Evolutionary conservation across 2,113 vertebrate species (phyloP), one percentile per base, ranked within the genome.

Genomic region (Polyodon spathula): DNA sequence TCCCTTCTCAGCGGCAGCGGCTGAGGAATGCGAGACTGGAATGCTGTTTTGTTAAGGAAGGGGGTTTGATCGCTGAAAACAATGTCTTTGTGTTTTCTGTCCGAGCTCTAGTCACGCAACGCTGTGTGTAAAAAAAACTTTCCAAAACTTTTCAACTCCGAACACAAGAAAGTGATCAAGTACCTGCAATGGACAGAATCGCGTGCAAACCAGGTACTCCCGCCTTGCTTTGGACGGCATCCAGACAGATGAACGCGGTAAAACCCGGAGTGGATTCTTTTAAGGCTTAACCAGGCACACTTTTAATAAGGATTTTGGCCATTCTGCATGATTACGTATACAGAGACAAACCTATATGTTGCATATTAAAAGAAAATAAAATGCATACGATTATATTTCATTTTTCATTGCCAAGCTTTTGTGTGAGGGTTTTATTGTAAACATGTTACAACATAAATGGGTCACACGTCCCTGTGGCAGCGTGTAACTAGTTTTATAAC

Each of bases 41-140:
- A 90, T 86, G 88, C 79, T 61, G 84, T 81, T 73, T 77, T 76
- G 81, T 83, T 81, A 68, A 82, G 85, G 80, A 85, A 80, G 76
- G 76, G 59, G 54, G 59, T 15, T 59, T 60, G 46, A 58, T 60
- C 67, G 38, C 68, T 16, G n/a, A 41, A 63, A 38, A 62, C 71
- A 56, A 42, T 27, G 57, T 44, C 67, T 63, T 60, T 60, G 73
- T 65, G 69, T 67, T 70, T 59, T n/a, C 37, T 58, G 51, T 56
- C 50, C 55, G 37, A 55, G 59, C 58, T 54, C 63, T 40, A 63
- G 65, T 67, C 54, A 68, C 59, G 65, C 71, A 62, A 59, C 51
- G 51, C 74, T 74, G 67, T 80, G 76, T 67, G 72, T 17, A 37
- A 76, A n/a, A 76, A n/a, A 76, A 75, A 79, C 71, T 76, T 81